These are phyloP conservation scores for Lasiommata megera DNA, from an alignment of 2,888 invertebrate species.

Conservation along the genomic window DNA sequence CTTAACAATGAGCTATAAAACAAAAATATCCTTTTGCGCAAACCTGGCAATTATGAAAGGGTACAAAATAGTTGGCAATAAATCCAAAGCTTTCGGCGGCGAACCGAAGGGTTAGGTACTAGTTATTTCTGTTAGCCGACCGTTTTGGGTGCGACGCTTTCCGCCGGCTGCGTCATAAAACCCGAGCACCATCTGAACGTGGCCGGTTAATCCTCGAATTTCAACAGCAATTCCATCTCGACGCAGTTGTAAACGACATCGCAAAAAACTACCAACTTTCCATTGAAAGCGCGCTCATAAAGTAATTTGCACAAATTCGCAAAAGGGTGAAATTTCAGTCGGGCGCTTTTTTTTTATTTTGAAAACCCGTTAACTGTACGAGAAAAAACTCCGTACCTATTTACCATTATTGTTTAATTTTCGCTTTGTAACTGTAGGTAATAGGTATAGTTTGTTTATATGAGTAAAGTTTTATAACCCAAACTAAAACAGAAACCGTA, in stretches of 20 bases:
- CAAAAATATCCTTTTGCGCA: constrained; percentile 57
- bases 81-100: constrained; percentile 77
- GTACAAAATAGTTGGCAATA: constrained; percentile 71
- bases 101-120: constrained; percentile 71
- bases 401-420: constrained; percentile 47
- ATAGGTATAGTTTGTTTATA: constrained; percentile 34
- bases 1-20: constrained; percentile 52
- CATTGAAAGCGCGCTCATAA: constrained; percentile 67
- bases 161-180: constrained; percentile 51
- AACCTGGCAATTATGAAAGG: constrained; percentile 72
- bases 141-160: constrained; percentile 57
- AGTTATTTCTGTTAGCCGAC: constrained; percentile 71
- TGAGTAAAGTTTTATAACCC: not conserved
- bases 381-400: constrained; percentile 47
- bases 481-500: not conserved
- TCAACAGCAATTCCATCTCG: constrained; percentile 45
- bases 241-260: constrained; percentile 61
- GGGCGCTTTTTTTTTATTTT: constrained; percentile 61
- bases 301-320: constrained; percentile 80
- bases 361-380: constrained; percentile 59
- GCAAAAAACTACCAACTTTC: constrained; percentile 57
- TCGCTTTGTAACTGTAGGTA: constrained; percentile 61
- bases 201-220: constrained; percentile 47
- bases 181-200: constrained; percentile 46
- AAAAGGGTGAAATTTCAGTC: constrained; percentile 68